Base-by-base conservation (phyloP, 2,888 invertebrate species). In the Diaprepes abbreviatus region DNA sequence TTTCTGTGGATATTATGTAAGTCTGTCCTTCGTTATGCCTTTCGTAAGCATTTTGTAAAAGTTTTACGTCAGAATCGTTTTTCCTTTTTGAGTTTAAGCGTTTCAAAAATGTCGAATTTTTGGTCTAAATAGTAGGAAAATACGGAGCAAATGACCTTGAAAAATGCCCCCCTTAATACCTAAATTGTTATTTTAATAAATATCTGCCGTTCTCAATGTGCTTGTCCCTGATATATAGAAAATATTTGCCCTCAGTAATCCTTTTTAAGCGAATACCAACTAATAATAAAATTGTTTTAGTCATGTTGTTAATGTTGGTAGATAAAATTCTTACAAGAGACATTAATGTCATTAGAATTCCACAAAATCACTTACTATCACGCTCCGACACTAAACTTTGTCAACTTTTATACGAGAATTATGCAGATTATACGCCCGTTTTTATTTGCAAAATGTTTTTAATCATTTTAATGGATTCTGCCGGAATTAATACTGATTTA, bases 381-480 rank as follows among this genome's bases (percentile, higher is more conserved):
- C 68, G 68, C 63, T 64, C 43, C 52, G 63, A 35, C 63, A 48
- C 48, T 57, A 68, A 38, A 68, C 48, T 68, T 45, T 64, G 63
- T 64, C 63, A 58, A 50, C 48, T 68, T 68, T 68, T 64, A 68
- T 68, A 55, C 31, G 57, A 45, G 50, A 79, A 79, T 79, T 79
- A 79, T 79, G 77, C 74, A 79, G 77, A 79, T 78, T 74, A 65
- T 57, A 59, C 28, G 68, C 62, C 64, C 70, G 63, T 72, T 73
- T 72, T 70, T 70, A 66, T 68, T 71, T 59, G 71, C 57, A 68
- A 74, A 70, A 79, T 78, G 75, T 78, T 71, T 82, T 82, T 82
- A 83, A 83, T 83, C 81, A 82, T 80, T 80, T 80, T 82, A 83
- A 83, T 82, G 82, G 81, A 58, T 75, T 75, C 74, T 74, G 75